Percentiles rank a stretch among this genome's conserved stretches.
Evolutionary conservation across 2,888 invertebrate genomes (phyloP).

Genomic region (Tenthredo notha): DNA sequence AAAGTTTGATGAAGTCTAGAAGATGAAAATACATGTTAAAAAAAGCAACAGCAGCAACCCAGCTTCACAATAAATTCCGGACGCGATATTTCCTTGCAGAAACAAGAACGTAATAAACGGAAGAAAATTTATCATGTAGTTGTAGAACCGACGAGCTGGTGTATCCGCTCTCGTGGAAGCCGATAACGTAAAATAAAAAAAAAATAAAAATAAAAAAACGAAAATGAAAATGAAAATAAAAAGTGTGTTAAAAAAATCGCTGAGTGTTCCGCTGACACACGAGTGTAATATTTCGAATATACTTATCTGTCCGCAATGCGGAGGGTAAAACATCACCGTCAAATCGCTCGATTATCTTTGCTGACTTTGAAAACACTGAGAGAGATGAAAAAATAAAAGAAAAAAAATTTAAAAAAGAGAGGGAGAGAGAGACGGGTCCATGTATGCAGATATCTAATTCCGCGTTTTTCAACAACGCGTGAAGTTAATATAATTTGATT

Average conservation of each 20-base stretch:
- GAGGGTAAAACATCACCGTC: background rate
- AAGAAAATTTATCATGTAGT: conserved; percentile 14
- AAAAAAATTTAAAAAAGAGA: background rate
- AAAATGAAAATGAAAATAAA: background rate
- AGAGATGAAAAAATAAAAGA: background rate
- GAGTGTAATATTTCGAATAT: conserved; percentile 20
- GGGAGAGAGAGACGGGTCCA: background rate
- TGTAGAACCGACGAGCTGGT: no score
- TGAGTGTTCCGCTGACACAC: background rate
- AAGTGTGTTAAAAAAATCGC: background rate
- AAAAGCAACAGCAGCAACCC: background rate
- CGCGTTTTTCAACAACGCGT: background rate
- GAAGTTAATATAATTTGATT: background rate
- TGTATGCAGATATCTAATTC: background rate
- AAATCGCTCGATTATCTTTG: background rate
- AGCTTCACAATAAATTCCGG: background rate
- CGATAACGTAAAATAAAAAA: background rate
- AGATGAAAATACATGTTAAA: background rate
- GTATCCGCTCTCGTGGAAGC: conserved; percentile 12
- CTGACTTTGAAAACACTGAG: background rate
- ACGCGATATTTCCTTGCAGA: background rate
- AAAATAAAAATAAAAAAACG: background rate
- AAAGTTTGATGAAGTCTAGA: background rate
- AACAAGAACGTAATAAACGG: background rate
- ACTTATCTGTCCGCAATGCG: background rate